Base-by-base conservation (phyloP, 2,797 vertebrate genomes). In the Rhynchotus rufescens region DNA sequence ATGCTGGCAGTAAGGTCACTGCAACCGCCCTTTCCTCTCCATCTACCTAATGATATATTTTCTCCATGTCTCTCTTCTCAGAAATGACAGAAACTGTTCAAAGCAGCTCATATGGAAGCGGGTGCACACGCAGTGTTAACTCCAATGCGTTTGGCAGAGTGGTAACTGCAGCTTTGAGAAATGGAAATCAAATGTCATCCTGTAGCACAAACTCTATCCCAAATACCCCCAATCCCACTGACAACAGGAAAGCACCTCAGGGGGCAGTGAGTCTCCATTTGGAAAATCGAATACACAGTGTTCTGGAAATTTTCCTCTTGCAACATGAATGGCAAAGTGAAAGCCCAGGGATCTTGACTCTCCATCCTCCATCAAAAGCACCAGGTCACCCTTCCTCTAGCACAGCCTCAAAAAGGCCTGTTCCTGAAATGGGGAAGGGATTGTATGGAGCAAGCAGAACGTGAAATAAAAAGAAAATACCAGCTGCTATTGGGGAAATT, bases 1-100 rank as follows among this genome's bases (percentile, higher is more conserved):
- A 85, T 52, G 40, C n/a, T 44, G 72, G 51, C 78, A 25, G 56
- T 62, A 65, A 84, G 86, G 93, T 74, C 64, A 36, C 40, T 36
- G 51, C 7, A 42, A 71, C n/a, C 0, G 4, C 67, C 82, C 64
- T 94, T 76, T 84, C 45, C 69, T 83, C 69, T 83, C 42, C 62
- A 84, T 67, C 51, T 86, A 51, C 64, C 47, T 83, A 62, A 75
- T 59, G 73, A 87, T n/a, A 6, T 1, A 4, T 76, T 81, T 95
- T 56, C 74, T 56, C 56, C 36, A 13, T 19, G 17, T 86, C 85
- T 91, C 32, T 28, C 4, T 42, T 62, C 83, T 81, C 89, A 81
- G 60, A 57, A 36, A 32, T 44, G 16, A 83, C 62, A 74, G 86
- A 42, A 89, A 22, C 11, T 47, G 6, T 20, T 80, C 49, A 52